Conservation (phyloP, 2,113 vertebrate genomes). For the Craseonycteris thonglongyai region DNA sequence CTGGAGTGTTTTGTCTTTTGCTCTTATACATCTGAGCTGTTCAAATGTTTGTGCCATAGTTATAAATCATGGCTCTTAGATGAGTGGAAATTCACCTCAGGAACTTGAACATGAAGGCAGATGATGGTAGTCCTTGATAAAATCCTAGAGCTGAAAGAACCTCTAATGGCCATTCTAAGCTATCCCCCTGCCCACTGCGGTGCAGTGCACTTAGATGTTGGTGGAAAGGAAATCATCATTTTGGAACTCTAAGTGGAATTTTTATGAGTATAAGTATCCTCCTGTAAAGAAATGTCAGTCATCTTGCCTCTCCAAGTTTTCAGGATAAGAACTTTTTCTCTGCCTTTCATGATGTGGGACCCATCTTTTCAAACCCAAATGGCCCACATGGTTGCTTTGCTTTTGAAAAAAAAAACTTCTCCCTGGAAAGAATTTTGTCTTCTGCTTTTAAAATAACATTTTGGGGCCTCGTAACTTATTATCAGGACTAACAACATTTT, state of each 20-base stretch:
- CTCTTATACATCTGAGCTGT: not conserved
- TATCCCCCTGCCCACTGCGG: too few species aligned
- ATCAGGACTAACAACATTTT: not conserved
- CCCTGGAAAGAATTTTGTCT: not conserved
- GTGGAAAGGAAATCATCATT: not conserved
- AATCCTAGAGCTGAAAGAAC: not conserved
- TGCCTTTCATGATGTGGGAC: not conserved
- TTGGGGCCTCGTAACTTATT: not conserved
- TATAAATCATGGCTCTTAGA: not conserved
- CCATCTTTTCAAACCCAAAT: not conserved
- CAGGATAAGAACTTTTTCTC: not conserved
- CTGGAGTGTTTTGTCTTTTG: not conserved
- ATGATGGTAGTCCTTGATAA: not conserved
- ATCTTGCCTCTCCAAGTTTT: not conserved
- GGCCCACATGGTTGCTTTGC: not conserved
- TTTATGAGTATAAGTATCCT: not conserved
- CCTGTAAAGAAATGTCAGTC: not conserved
- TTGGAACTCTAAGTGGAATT: not conserved
- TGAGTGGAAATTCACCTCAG: not conserved
- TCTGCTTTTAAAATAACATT: not conserved
- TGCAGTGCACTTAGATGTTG: not conserved
- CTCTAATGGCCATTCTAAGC: not conserved
- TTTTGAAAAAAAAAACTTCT: not conserved
- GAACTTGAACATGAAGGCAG: not conserved
- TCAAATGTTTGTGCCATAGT: not conserved